Base-by-base conservation (phyloP, 1,140 invertebrate genomes). In the Rhagoletis pomonella region DNA sequence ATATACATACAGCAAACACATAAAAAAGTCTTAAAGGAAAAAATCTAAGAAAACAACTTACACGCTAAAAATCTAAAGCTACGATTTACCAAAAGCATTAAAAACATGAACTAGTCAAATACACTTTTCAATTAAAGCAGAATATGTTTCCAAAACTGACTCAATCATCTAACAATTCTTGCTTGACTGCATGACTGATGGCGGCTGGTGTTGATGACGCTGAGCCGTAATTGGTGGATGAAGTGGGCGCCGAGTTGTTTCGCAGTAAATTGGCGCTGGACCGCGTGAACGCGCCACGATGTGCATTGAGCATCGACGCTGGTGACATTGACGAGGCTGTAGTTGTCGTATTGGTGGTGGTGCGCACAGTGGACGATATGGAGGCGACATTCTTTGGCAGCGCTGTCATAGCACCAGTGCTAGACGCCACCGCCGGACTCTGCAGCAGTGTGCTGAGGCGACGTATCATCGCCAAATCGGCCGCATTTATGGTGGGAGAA, bases 161-260 rank as follows among this genome's bases (percentile, higher is more conserved):
- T 88, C 87, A 88, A 69, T 88, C 84, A 14, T 60, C 64, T 10
- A 85, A 64, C 10, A 84, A 69, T 47, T 88, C 87, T 39, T 88
- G 84, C 73, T 88, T 88, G 14, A 88, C 85, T 5, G 39, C 85
- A 12, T 59, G 81, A 60, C 50, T 58, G 12, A 3, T 29, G 12
- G 55, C 81, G 9, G 14, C 19, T 29, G 81, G 50, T n/a, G 17
- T 81, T 2, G 44, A 50, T 14, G 77, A 19, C 1, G 19, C n/a
- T 7, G 81, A 69, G 62, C 44, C 50, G 44, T 42, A 58, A 44
- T 60, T 7, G 29, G 17, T 58, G n/a, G 64, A 86, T 64, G 47
- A 64, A 4, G 60, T 39, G 9, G 12, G n/a, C 55, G 65, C 55
- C 58, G 4, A 2, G 5, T 29, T 55, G 65, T 81, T 88, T 4